phyloP scores from a whole-genome alignment of 2,888 invertebrate species.

The Lissocephala sabroskyi region DNA sequence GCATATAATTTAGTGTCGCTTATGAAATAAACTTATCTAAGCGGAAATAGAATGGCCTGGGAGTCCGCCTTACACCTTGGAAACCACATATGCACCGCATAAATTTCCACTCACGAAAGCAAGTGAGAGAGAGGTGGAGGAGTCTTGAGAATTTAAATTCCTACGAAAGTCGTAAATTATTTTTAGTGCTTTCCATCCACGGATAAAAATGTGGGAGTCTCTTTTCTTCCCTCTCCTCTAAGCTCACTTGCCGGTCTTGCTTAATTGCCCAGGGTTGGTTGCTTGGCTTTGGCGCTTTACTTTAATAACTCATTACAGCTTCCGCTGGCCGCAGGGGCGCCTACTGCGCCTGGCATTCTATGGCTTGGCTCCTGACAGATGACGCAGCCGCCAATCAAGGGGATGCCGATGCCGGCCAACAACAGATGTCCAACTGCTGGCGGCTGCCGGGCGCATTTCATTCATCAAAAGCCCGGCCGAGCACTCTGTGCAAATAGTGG shows the following conservation, averaged over 20 bases:
- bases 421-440: not conserved
- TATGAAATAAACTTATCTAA: conserved; percentile 66
- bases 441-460: conserved; percentile 21
- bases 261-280: conserved; percentile 35
- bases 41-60: conserved; percentile 53
- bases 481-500: conserved; percentile 41
- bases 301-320: conserved; percentile 62
- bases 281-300: conserved; percentile 36
- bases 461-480: conserved; percentile 30
- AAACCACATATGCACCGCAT: conserved; percentile 41
- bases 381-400: conserved; percentile 42
- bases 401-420: not conserved
- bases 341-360: conserved; percentile 33
- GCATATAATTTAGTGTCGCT: conserved; percentile 66
- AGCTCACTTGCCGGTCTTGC: too few relatives aligned
- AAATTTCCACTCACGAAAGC: conserved; percentile 35
- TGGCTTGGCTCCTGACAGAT: conserved; percentile 56
- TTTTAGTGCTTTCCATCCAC: conserved; percentile 44
- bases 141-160: conserved; percentile 52
- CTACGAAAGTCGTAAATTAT: conserved; percentile 60
- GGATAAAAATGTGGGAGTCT: conserved; percentile 22
- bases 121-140: conserved; percentile 19
- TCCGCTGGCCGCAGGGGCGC: conserved; percentile 43
- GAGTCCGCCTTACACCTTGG: conserved; percentile 26
- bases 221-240: too few relatives aligned